Base-by-base conservation (phyloP, 2,797 vertebrate genomes). In the Ctenopoma multispine region DNA sequence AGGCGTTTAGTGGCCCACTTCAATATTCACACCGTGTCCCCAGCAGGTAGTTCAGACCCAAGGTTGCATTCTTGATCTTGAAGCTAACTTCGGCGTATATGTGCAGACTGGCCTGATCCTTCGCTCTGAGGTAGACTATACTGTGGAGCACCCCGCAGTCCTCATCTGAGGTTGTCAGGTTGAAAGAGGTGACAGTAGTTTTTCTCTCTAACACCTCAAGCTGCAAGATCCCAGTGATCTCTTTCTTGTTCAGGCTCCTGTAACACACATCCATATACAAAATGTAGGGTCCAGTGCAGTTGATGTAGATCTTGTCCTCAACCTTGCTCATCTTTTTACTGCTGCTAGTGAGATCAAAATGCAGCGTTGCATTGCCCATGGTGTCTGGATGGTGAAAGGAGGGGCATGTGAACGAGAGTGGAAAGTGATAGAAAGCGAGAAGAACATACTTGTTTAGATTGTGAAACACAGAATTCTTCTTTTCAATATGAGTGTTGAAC, bases 231-330 rank as follows among this genome's bases (percentile, higher is more conserved):
- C 80, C 88, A 0, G 0, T 23, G 57, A 1, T 17, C 0, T 5
- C 0, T 1, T 0, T 0, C 0, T 0, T 0, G 0, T 0, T 0
- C 20, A 55, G 0, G 8, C 29, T 54, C 29, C 0, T 5, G 57
- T 57, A 87, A 36, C 90, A 91, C 40, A 72, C 4, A 0, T 84
- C 0, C 65, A 85, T 38, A 18, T 90, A 57, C 34, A 84, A 41
- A 8, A 93, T 0, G 24, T 93, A 92, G 10, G 90, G 90, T 20
- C 90, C 92, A 0, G 29, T 74, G 77, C 90, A 92, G 4, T 14
- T 11, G 49, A 83, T 1, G 11, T 1, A 0, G 74, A 92, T 86
- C 29, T 3, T 50, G 5, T 57, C 7, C 1, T 17, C 18, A 0
- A 0, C 10, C 34, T 84, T 2, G 0, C 12, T 7, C 74, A 91